Percentiles rank a stretch among this genome's conserved stretches.
phyloP scores from a whole-genome alignment of 2,888 invertebrate genomes.

The Spodoptera picta region DNA sequence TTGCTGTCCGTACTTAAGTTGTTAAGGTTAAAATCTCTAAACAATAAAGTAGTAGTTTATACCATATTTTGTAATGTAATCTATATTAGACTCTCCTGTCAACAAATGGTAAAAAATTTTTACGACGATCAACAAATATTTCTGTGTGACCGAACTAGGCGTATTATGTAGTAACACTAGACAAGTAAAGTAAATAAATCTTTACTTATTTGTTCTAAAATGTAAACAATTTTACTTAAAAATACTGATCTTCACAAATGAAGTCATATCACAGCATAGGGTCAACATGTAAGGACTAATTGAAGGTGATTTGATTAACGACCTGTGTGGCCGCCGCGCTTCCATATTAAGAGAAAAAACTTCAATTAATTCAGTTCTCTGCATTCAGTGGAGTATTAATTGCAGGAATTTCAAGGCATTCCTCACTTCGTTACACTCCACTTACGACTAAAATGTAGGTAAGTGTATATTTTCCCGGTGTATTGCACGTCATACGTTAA shows the following conservation, averaged over 20 bases:
- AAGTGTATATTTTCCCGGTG: slow-evolving; percentile 54
- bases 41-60: too few species aligned
- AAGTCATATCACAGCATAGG: not conserved
- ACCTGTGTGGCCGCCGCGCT: slow-evolving; percentile 15
- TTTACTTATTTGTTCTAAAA: too few species aligned
- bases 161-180: too few species aligned
- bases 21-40: too few species aligned
- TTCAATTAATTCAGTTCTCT: slow-evolving; percentile 33
- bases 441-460: slow-evolving; percentile 40
- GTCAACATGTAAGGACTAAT: not conserved
- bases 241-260: not conserved
- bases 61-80: too few species aligned
- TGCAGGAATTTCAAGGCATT: slow-evolving; percentile 46
- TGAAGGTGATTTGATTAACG: slow-evolving; percentile 10
- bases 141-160: too few species aligned
- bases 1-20: too few species aligned
- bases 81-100: too few species aligned
- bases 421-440: slow-evolving; percentile 65
- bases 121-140: too few species aligned
- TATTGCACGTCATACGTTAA: slow-evolving; percentile 50
- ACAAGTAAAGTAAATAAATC: too few species aligned
- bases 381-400: slow-evolving; percentile 38
- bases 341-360: slow-evolving; percentile 28
- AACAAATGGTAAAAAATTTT: too few species aligned
- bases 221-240: too few species aligned